Percentiles rank a stretch among this genome's conserved stretches.
These are phyloP conservation scores for Octodon degus DNA, from an alignment of 2,113 vertebrate genomes.

Conservation along the genomic window DNA sequence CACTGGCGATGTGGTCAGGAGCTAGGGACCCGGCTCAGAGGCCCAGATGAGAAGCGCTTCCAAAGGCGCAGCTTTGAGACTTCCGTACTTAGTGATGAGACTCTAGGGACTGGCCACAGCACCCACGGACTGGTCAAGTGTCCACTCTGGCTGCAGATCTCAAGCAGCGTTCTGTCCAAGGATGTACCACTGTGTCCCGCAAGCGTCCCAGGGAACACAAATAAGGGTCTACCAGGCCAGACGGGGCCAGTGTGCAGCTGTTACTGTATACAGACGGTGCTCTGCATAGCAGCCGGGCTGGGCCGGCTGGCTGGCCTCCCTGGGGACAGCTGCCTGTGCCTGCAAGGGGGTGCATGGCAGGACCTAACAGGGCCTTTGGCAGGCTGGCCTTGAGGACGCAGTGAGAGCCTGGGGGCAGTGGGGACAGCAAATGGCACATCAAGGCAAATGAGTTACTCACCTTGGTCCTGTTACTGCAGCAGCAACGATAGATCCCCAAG, in stretches of 20 bases:
- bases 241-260: not conserved
- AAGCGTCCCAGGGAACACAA: not conserved
- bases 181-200: not conserved
- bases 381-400: not conserved
- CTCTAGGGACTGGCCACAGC: not conserved
- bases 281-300: not conserved
- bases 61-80: not conserved
- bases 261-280: not conserved
- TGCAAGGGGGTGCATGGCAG: not conserved
- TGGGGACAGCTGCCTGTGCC: not conserved
- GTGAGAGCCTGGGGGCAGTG: not conserved
- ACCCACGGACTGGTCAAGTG: not conserved
- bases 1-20: fast-evolving
- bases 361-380: not conserved
- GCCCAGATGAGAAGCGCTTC: not conserved
- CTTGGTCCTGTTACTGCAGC: not conserved
- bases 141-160: not conserved
- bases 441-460: not conserved
- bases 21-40: not conserved
- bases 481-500: not conserved
- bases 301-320: not conserved
- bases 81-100: not conserved
- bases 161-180: not conserved
- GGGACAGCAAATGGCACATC: not conserved
- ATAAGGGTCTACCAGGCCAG: not conserved